A percentile compares a stretch with the other conserved stretches of the same genome.
Conservation (phyloP, 2,113 vertebrate species). For the Noturus placidus region DNA sequence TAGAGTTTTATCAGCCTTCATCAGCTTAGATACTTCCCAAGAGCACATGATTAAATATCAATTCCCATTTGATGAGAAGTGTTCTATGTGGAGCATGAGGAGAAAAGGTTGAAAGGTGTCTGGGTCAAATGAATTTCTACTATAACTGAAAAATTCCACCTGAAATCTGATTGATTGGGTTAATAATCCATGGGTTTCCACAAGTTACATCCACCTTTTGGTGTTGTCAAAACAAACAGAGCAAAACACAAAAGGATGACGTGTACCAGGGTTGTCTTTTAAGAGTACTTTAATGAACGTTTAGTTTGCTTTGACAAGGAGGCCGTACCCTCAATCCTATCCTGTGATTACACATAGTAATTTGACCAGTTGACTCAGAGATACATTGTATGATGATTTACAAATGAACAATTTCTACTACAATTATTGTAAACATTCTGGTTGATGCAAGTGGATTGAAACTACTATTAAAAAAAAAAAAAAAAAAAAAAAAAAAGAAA, state of each 20-base stretch:
- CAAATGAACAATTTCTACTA: conserved; percentile 45
- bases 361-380: conserved; percentile 45
- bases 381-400: conserved; percentile 46
- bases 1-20: too few species aligned
- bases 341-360: conserved; percentile 44
- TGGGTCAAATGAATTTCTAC: background rate
- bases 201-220: background rate
- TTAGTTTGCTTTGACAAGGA: conserved; percentile 51
- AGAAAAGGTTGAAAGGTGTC: background rate
- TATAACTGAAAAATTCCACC: background rate
- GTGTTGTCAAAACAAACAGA: background rate
- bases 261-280: conserved; percentile 36
- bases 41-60: background rate
- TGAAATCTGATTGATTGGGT: background rate
- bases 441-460: conserved; percentile 30
- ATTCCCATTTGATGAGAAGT: background rate
- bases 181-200: background rate
- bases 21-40: background rate
- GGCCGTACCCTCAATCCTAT: conserved; percentile 32
- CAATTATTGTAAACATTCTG: conserved; percentile 53
- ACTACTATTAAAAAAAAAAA: background rate
- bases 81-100: too few species aligned
- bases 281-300: conserved; percentile 54
- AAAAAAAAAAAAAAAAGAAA: background rate
- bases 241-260: conserved; percentile 31